These are phyloP conservation scores for Tylochromis polylepis DNA, from an alignment of 2,113 vertebrate genomes.

Conservation along the genomic window DNA sequence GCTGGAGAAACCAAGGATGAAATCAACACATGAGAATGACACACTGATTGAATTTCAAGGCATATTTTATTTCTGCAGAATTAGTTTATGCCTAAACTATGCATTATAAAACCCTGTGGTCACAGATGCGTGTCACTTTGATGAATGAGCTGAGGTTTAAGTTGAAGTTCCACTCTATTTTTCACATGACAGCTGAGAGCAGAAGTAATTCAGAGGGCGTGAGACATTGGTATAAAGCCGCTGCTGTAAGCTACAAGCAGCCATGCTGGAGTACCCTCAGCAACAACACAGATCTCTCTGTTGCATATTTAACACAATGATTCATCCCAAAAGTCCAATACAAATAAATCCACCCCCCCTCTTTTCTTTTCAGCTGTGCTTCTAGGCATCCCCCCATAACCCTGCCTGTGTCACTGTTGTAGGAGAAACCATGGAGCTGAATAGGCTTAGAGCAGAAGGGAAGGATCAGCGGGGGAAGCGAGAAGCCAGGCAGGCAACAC, in stretches of 20 bases:
- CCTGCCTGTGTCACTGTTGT: not conserved
- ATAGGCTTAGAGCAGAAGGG: constrained; percentile 45
- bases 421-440: constrained; percentile 21
- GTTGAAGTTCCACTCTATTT: constrained; percentile 34
- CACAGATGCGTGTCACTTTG: constrained; percentile 42
- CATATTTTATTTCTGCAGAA: constrained; percentile 48
- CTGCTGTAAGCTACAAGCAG: not conserved
- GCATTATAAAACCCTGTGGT: constrained; percentile 55
- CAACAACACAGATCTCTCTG: not conserved
- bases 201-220: constrained; percentile 2
- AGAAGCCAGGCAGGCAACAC: constrained; percentile 27
- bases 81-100: constrained; percentile 37
- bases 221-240: not conserved
- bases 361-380: constrained; percentile 8
- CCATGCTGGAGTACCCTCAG: not conserved
- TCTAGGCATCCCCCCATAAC: not conserved
- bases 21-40: constrained; percentile 15
- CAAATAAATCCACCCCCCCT: constrained; percentile 16
- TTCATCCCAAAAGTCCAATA: constrained; percentile 20
- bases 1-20: not conserved
- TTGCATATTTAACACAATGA: constrained; percentile 25
- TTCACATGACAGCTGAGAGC: constrained; percentile 23
- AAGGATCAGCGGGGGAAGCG: constrained; percentile 34
- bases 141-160: constrained; percentile 32
- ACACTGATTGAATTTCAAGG: constrained; percentile 56